Evolutionary conservation across 2,888 invertebrate genomes (phyloP).

Genomic region (Epicampocera succincta): DNA sequence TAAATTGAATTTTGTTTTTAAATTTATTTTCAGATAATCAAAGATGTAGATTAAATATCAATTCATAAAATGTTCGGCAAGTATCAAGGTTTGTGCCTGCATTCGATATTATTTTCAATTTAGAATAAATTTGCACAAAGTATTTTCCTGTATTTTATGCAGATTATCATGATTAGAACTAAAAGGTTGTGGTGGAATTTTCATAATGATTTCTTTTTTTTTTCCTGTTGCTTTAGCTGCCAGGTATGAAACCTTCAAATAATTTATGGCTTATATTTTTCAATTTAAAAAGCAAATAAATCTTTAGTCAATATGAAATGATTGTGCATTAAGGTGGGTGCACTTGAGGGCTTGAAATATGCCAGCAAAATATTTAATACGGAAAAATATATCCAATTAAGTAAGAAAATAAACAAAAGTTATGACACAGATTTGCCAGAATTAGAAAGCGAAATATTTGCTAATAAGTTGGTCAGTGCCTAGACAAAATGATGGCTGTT

Average conservation of each 20-base stretch:
- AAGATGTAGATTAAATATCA: conserved; percentile 69
- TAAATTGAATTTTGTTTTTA: conserved; percentile 66
- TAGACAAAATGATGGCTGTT: no score
- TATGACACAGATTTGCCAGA: no score
- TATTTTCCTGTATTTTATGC: conserved; percentile 52
- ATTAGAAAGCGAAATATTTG: no score
- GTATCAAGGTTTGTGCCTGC: conserved; percentile 1
- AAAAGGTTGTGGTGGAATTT: conserved; percentile 34
- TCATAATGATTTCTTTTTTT: background rate
- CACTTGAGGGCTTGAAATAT: no score
- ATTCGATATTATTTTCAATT: conserved; percentile 53
- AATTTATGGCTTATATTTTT: conserved; percentile 19
- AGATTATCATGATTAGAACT: conserved; percentile 46
- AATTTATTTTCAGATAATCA: conserved; percentile 66
- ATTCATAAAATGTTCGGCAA: conserved; percentile 61
- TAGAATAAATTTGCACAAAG: conserved; percentile 58
- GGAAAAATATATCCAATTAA: no score
- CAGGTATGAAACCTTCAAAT: conserved; percentile 10
- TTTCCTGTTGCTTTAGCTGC: background rate
- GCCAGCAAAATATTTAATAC: no score
- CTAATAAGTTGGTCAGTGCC: no score
- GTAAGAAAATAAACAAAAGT: background rate
- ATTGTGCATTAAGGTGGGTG: no score
- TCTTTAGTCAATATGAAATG: background rate
- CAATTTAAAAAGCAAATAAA: background rate